Percentiles rank a stretch among this genome's conserved stretches.
These are phyloP conservation scores for Salvelinus alpinus DNA, from an alignment of 2,113 vertebrate species.

Conservation along the genomic window DNA sequence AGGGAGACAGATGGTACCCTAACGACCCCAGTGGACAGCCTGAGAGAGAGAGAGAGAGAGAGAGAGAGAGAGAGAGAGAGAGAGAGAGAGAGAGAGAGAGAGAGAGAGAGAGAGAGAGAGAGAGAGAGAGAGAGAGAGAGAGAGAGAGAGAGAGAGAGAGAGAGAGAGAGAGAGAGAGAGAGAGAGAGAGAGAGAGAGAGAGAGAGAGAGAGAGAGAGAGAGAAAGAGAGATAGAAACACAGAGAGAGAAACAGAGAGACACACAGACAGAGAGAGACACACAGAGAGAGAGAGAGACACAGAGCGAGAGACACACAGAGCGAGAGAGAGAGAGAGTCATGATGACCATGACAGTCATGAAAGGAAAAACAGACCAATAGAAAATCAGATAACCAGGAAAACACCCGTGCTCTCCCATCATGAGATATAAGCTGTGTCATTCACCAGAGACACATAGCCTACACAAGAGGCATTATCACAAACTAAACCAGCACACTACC, in stretches of 20 bases:
- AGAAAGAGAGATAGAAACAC: constrained; percentile 12
- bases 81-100: constrained; percentile 14
- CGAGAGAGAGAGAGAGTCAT: not conserved
- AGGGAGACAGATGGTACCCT: constrained; percentile 68
- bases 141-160: too few relatives aligned
- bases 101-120: constrained; percentile 40
- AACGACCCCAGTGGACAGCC: constrained; percentile 47
- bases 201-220: constrained; percentile 15
- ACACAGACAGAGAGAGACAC: not conserved
- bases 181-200: constrained; percentile 11
- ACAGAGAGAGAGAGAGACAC: constrained; percentile 18
- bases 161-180: constrained; percentile 20
- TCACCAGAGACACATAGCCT: not conserved
- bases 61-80: constrained; percentile 2
- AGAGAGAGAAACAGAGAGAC: too few relatives aligned
- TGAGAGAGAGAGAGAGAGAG: constrained; percentile 33
- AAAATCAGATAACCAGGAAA: not conserved
- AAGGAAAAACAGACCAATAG: constrained; percentile 9
- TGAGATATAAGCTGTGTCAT: not conserved
- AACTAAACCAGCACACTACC: not conserved
- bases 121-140: not conserved
- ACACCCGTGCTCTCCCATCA: not conserved
- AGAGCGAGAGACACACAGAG: constrained; percentile 10
- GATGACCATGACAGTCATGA: not conserved
- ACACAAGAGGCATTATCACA: not conserved